Evolutionary conservation across 1,140 invertebrate genomes (phyloP).

Genomic region (Parasteatoda tepidariorum): DNA sequence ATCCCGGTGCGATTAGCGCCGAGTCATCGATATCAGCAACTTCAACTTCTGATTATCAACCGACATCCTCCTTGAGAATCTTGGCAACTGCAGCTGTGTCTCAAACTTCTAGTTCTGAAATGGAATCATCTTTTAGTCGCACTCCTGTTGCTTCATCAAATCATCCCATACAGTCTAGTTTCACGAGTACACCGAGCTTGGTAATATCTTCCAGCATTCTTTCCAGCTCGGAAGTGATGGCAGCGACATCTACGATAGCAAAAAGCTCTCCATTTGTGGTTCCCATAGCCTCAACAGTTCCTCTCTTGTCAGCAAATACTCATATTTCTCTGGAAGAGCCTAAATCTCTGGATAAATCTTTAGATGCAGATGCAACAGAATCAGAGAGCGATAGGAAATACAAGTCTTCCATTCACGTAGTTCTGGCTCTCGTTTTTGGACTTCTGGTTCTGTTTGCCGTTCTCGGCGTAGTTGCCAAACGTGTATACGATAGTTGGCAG

Average conservation of each 20-base stretch:
- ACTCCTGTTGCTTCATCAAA: background rate
- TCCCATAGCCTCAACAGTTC: background rate
- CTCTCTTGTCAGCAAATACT: background rate
- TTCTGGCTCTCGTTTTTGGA: conserved; percentile 52
- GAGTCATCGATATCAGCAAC: background rate
- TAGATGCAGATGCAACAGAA: background rate
- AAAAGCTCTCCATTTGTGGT: background rate
- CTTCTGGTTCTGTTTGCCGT: conserved; percentile 47
- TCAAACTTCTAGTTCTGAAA: background rate
- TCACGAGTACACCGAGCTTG: background rate
- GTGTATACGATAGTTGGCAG: conserved; percentile 79
- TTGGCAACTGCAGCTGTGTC: background rate
- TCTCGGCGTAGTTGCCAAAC: conserved; percentile 66
- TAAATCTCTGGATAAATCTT: background rate
- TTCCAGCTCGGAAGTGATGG: background rate
- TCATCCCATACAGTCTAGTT: background rate
- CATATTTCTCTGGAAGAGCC: background rate
- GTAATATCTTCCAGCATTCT: background rate
- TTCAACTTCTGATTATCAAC: background rate
- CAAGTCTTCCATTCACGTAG: conserved; percentile 58
- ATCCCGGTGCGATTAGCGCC: background rate
- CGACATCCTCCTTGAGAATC: background rate
- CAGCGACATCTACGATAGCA: background rate
- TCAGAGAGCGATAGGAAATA: conserved; percentile 31
- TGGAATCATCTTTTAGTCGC: background rate